Base-by-base conservation (phyloP, 2,797 vertebrate genomes). In the Poecile montanus region DNA sequence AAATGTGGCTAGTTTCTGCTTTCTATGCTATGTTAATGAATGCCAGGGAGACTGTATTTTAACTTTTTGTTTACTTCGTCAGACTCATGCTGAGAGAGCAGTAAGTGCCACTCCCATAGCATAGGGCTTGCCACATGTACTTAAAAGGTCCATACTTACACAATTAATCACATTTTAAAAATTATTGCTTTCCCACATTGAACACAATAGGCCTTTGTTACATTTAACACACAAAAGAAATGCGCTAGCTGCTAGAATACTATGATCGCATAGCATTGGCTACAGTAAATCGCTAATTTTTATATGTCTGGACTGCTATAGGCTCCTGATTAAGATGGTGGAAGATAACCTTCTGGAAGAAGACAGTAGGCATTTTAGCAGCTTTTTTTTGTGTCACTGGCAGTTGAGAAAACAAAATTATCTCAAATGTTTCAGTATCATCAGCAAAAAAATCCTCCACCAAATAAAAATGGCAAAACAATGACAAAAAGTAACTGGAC, bases 21-120 rank as follows among this genome's bases (percentile, higher is more conserved):
- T 97, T 97, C 94, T 96, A 61, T 93, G 93, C 91, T 95, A 94
- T 94, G 94, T 92, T 98, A 97, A 97, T 97, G 96, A 97, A 95
- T 95, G 93, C 97, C 97, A 97, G 96, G 80, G 93, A 96, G 70
- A 89, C 93, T 94, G 71, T 70, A 91, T 96, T 97, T 97, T 97
- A 97, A 93, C 92, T 95, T 97, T 95, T 96, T 98, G 96, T 97
- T 97, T 98, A 96, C 94, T 94, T 91, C 76, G 0, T 84, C 90
- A 80, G 92, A 56, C 93, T 95, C 96, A 96, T 16, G 91, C 96
- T 96, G 96, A 91, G 95, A 96, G 95, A 96, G 88, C 82, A 92
- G 34, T 96, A 91, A 97, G 95, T 89, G 84, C 89, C 88, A 93
- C 97, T 97, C 94, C 83, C 95, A 94, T 89, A 82, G 88, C 91